Conservation (phyloP, 1,140 invertebrate species). For the Drosophila azteca region DNA sequence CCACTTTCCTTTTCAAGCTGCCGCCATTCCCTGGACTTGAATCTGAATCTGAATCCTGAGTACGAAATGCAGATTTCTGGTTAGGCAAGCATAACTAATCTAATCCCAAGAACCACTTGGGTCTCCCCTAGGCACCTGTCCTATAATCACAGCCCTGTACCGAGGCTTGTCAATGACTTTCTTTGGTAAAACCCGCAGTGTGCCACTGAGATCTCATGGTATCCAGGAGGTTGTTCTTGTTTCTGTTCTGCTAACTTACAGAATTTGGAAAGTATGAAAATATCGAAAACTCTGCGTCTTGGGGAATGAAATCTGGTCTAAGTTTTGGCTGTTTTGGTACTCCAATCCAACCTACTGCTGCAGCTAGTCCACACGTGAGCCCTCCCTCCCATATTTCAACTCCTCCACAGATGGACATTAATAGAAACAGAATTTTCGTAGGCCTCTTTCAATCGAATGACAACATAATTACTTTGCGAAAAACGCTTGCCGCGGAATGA, state of each 20-base stretch:
- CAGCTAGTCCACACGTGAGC: too few relatives aligned
- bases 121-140: not conserved
- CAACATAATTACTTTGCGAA: constrained; percentile 67
- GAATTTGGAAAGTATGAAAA: too few relatives aligned
- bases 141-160: not conserved
- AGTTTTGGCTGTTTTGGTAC: too few relatives aligned
- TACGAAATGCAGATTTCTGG: constrained; percentile 24
- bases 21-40: constrained; percentile 36
- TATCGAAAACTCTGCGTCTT: too few relatives aligned
- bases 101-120: constrained; percentile 36
- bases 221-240: too few relatives aligned
- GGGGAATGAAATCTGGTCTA: too few relatives aligned
- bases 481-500: constrained; percentile 39
- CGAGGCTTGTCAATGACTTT: constrained; percentile 6
- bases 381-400: not conserved
- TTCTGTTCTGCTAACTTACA: too few relatives aligned
- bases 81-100: constrained; percentile 71
- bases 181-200: too few relatives aligned
- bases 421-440: not conserved
- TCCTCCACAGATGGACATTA: too few relatives aligned
- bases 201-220: too few relatives aligned
- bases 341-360: too few relatives aligned
- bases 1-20: constrained; percentile 74
- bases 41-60: not conserved
- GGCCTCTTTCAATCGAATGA: constrained; percentile 41